A percentile compares a stretch with the other conserved stretches of the same genome.
Conservation (phyloP, 2,797 vertebrate genomes). For the Falco naumanni region DNA sequence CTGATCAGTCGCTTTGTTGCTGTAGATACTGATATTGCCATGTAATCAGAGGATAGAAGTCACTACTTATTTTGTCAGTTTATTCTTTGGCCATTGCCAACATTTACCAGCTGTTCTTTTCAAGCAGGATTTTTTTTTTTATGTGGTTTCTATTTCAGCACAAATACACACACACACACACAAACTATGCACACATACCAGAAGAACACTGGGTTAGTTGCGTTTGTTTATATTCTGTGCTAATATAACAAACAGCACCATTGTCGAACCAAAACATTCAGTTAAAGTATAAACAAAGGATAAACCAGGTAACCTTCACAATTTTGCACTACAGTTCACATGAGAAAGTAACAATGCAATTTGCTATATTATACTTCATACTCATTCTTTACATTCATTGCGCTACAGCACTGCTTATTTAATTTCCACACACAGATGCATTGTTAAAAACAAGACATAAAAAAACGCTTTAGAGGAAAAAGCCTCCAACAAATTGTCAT, state of each 20-base stretch:
- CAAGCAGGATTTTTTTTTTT: background rate
- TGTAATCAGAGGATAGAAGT: background rate
- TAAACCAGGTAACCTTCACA: background rate
- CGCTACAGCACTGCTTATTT: background rate
- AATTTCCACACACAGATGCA: background rate
- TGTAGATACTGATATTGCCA: background rate
- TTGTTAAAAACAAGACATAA: background rate
- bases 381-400: background rate
- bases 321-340: background rate
- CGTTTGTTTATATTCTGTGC: background rate
- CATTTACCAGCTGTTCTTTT: slow-evolving; percentile 27
- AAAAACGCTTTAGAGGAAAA: background rate
- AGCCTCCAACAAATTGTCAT: background rate
- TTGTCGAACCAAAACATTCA: background rate
- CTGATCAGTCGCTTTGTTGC: background rate
- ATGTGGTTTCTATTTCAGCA: background rate
- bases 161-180: background rate
- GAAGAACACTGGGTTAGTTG: background rate
- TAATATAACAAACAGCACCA: background rate
- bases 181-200: background rate
- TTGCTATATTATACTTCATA: background rate
- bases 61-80: background rate
- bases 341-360: background rate
- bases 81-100: background rate
- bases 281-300: background rate